A percentile compares a stretch with the other conserved stretches of the same genome.
Conservation (phyloP, 2,113 vertebrate species). For the Alethe castanea region DNA sequence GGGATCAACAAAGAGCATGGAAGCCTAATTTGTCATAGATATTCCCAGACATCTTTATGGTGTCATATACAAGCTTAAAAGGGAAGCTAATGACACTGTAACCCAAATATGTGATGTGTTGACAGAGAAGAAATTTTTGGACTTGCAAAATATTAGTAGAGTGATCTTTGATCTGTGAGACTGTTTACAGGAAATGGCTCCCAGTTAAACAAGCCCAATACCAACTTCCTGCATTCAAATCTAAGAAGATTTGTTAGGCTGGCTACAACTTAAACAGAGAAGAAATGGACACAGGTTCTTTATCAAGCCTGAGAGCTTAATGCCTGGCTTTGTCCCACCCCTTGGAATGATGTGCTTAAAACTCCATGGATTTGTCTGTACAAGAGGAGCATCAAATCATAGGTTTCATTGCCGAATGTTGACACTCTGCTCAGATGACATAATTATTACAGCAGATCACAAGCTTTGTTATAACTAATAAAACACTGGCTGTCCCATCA, state of each 20-base stretch:
- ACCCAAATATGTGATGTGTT: constrained; percentile 53
- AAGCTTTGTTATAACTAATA: neutral
- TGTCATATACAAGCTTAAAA: constrained; percentile 53
- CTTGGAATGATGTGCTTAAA: constrained; percentile 8
- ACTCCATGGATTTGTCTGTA: neutral
- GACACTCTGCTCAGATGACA: neutral
- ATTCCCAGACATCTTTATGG: constrained; percentile 35
- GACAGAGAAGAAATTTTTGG: constrained; percentile 52
- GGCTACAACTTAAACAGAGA: constrained; percentile 24
- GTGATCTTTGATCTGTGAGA: constrained; percentile 56
- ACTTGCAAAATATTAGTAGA: constrained; percentile 45
- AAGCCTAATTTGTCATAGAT: constrained; percentile 23
- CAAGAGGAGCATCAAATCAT: neutral
- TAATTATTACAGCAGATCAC: neutral
- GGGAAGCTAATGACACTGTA: constrained; percentile 33
- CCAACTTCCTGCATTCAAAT: constrained; percentile 47
- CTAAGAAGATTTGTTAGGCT: neutral
- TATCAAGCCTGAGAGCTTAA: neutral
- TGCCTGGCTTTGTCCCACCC: neutral
- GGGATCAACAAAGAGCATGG: constrained; percentile 10
- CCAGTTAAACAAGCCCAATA: constrained; percentile 43
- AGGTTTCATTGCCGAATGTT: neutral
- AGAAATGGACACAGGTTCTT: neutral
- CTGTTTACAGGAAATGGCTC: constrained; percentile 53
- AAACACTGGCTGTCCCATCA: neutral